Evolutionary conservation across 2,797 vertebrate species (phyloP), one percentile per base, ranked within the genome.

Genomic region (Chaetodon trifasciatus): DNA sequence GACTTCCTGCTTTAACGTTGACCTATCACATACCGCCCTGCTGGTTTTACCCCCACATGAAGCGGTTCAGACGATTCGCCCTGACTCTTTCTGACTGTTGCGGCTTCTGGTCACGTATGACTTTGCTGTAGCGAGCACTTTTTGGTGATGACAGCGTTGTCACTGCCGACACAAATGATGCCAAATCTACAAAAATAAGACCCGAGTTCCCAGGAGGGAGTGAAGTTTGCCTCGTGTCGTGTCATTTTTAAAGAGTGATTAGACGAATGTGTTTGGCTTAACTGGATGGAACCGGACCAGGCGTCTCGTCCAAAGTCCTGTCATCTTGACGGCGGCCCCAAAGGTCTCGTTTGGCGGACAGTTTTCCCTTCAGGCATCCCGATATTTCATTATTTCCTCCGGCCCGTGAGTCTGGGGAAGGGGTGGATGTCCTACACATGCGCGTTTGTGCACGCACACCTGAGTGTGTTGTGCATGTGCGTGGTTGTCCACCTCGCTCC

Each of bases 331-430:
- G 50, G 37, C 40, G 7, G 58, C 75, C 83, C 78, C 50, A 10
- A 78, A 82, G 61, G 79, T 46, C 71, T 83, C 76, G 6, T 88
- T 87, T 84, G 74, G 81, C 46, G 3, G 65, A 68, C 44, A 4
- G 7, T n/a, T 50, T 8, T 60, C 32, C 78, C 42, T 44, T 32
- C 5, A 37, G 71, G 47, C 44, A 70, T 50, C 60, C n/a, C 1
- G 0, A 12, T 67, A 61, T 70, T 66, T 79, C 17, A 5, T 15
- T 44, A 1, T 56, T 75, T 77, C 53, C 60, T 55, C 23, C 40
- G 8, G 23, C 64, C 6, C 5, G 19, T 44, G 79, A 75, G 56
- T 70, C 67, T 40, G 16, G 56, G 66, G 63, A 28, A 39, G 12
- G 5, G 42, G 55, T 39, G 40, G 40, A 3, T 42, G 10, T 12